phyloP scores from a whole-genome alignment of 2,113 vertebrate species.

The Dasyurus viverrinus region DNA sequence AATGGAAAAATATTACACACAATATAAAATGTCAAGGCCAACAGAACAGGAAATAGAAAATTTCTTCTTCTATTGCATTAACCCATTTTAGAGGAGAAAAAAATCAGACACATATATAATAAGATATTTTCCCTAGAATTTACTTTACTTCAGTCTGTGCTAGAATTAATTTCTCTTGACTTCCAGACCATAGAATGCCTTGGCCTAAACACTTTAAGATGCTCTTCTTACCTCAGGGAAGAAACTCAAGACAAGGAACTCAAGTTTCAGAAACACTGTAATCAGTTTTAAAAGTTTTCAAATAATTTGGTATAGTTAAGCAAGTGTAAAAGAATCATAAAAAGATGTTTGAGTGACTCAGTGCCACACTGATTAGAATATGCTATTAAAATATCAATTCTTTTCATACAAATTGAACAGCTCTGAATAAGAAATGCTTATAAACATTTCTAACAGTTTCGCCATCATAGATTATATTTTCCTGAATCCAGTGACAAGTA shows the following conservation, averaged over 20 bases:
- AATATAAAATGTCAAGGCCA: background rate
- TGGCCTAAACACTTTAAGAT: background rate
- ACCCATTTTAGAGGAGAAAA: background rate
- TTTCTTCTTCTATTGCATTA: background rate
- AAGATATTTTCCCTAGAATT: background rate
- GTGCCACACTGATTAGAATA: background rate
- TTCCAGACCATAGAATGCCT: background rate
- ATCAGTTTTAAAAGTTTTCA: background rate
- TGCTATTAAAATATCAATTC: background rate
- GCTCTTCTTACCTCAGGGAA: background rate
- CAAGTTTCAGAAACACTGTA: background rate
- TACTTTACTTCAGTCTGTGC: background rate
- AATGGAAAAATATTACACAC: background rate
- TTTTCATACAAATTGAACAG: background rate
- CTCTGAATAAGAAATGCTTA: background rate
- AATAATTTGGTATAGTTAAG: background rate
- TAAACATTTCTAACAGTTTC: background rate
- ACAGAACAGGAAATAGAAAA: background rate
- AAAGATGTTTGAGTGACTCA: background rate
- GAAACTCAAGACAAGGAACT: background rate
- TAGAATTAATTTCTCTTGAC: background rate
- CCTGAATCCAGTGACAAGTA: background rate
- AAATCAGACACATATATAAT: background rate
- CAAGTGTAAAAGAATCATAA: background rate
- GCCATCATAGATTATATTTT: background rate